Base-by-base conservation (phyloP, 2,888 invertebrate genomes). In the Ichneumon xanthorius region DNA sequence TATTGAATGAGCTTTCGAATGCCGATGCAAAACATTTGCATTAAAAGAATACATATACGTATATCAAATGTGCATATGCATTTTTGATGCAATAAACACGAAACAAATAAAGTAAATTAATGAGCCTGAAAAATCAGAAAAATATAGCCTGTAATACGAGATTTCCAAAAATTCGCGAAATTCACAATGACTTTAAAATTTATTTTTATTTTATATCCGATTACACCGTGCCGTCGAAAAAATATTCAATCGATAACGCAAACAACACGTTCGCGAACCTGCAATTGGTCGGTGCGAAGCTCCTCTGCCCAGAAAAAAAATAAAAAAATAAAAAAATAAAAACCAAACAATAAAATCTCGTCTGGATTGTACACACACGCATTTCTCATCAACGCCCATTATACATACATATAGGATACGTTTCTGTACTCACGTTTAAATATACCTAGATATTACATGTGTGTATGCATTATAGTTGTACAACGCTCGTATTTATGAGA, bases 401-500 rank as follows among this genome's bases (percentile, higher is more conserved):
- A 63, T 63, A 78, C 78, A 78, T 78, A 77, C 72, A 77, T 65
- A 81, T 70, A 84, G 45, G 71, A 78, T 81, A 85, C 78, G 63
- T 82, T 79, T 71, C 73, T 81, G 81, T 85, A 81, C 75, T 81
- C 81, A 78, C 70, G 73, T 63, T 81, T 78, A 73, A 73, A 86
- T 86, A 87, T 78, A 86, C 82, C 71, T 84, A 86, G 75, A 85
- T 85, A 86, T 80, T 81, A 82, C 76, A 86, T 82, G 86, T 86
- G 86, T 80, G 86, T 85, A 86, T 88, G 85, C 87, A 86, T 81
- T 33, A 87, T 76, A 87, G 84, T 81, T 85, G 85, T 85, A 81
- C 71, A 86, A 85, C 73, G 73, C 86, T 90, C 90, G 89, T 91
- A 92, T 91, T 92, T 91, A 91, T 91, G 89, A 88, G 85, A 87